Evolutionary conservation across 2,797 vertebrate species (phyloP), one percentile per base, ranked within the genome.

Genomic region (Melanotaenia parkinsoni): DNA sequence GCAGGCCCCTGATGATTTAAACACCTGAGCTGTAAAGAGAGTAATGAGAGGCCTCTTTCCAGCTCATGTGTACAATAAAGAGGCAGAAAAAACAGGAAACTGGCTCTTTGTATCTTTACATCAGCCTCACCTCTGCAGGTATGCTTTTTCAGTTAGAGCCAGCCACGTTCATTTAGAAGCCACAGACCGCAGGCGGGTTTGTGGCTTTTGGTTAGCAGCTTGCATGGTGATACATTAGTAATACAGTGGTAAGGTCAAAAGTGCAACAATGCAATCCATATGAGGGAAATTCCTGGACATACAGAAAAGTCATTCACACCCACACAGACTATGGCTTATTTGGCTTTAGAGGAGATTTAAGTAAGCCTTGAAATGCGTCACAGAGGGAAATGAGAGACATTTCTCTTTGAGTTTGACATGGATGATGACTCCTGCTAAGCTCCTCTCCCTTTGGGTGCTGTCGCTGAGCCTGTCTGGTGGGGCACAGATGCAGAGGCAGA

Each of bases 11-110:
- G 66, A 87, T 88, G 72, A 24, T n/a, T 72, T 80, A 84, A 90
- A 82, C 86, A 89, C 67, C 72, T 87, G 85, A 69, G 58, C 74
- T 51, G 38, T 75, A 69, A 61, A 71, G 67, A 74, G 45, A 70
- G 37, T 47, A 60, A 43, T 28, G 70, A 65, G 57, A 73, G 74
- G 63, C 54, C 4, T 0, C 65, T 61, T 43, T 74, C 43, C 47
- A 35, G 58, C 67, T 67, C 43, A 30, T 72, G 79, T 77, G 79
- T 30, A 68, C 54, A 22, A 11, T 76, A 66, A 61, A 51, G 58
- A 28, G 50, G 10, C 67, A 63, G 65, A 77, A 20, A 54, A 62
- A 63, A 30, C 69, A 62, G 58, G 61, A 72, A 47, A 3, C 18
- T 61, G 24, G 1, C 24, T 38, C 60, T 74, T 67, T 45, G 26